Conservation (phyloP, 2,797 vertebrate species). For the Platalea minor region DNA sequence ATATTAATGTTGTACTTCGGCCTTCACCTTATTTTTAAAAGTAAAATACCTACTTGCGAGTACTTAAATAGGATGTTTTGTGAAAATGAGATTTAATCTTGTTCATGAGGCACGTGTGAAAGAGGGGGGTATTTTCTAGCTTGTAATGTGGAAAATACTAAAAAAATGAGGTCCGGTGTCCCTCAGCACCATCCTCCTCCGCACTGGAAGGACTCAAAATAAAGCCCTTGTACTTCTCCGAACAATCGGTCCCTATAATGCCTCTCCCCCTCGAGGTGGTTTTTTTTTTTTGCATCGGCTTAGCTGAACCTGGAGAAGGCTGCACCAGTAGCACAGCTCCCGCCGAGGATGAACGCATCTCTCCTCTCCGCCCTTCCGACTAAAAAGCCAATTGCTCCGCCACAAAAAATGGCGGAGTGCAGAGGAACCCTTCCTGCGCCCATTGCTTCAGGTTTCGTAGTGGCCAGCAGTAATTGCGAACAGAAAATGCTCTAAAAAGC, state of each 20-base stretch:
- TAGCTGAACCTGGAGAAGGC: background rate
- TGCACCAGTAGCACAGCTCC: background rate
- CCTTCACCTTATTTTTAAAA: background rate
- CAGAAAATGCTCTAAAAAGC: background rate
- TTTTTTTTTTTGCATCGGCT: background rate
- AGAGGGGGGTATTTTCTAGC: background rate
- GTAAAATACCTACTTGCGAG: background rate
- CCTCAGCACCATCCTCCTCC: background rate
- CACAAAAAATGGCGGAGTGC: background rate
- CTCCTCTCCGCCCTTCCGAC: background rate
- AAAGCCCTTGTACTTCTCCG: background rate
- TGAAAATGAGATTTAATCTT: background rate
- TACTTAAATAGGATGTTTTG: background rate
- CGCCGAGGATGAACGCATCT: background rate
- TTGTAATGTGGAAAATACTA: background rate
- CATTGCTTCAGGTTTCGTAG: background rate
- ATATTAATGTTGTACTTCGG: background rate
- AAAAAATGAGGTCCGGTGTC: background rate
- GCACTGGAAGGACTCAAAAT: background rate
- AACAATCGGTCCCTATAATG: background rate
- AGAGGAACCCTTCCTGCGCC: too few relatives aligned
- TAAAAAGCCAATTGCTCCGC: background rate
- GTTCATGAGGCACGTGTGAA: background rate
- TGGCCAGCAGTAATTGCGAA: background rate
- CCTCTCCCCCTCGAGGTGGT: too few relatives aligned